Conservation (phyloP, 2,113 vertebrate species). For the Nymphicus hollandicus region DNA sequence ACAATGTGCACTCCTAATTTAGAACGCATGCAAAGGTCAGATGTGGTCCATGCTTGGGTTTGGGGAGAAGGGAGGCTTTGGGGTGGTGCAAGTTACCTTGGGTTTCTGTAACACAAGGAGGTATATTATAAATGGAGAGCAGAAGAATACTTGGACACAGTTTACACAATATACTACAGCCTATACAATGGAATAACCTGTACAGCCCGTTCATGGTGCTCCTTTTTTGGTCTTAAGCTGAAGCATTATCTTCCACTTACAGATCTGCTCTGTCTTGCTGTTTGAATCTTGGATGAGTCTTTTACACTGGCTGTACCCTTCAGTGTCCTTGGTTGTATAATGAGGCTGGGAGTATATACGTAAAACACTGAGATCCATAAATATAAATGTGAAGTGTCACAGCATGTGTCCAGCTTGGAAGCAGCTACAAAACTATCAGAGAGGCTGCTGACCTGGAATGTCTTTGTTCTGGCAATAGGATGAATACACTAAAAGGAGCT, state of each 20-base stretch:
- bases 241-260: neutral
- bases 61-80: neutral
- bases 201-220: neutral
- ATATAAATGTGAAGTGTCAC: neutral
- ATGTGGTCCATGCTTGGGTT: neutral
- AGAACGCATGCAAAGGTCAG: constrained; percentile 48
- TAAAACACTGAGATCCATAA: neutral
- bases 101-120: neutral
- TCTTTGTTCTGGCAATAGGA: neutral
- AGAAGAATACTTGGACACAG: neutral
- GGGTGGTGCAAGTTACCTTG: neutral
- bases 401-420: neutral
- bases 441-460: neutral
- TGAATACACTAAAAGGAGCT: neutral
- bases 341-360: neutral
- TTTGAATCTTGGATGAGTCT: neutral
- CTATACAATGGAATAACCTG: neutral
- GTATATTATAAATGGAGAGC: neutral
- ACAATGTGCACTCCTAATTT: constrained; percentile 41
- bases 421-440: neutral
- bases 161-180: neutral
- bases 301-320: neutral
- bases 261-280: neutral
- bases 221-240: neutral
- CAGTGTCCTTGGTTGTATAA: neutral